A percentile compares a stretch with the other conserved stretches of the same genome.
phyloP scores from a whole-genome alignment of 2,113 vertebrate genomes.

The Epinephelus cyanopodus region DNA sequence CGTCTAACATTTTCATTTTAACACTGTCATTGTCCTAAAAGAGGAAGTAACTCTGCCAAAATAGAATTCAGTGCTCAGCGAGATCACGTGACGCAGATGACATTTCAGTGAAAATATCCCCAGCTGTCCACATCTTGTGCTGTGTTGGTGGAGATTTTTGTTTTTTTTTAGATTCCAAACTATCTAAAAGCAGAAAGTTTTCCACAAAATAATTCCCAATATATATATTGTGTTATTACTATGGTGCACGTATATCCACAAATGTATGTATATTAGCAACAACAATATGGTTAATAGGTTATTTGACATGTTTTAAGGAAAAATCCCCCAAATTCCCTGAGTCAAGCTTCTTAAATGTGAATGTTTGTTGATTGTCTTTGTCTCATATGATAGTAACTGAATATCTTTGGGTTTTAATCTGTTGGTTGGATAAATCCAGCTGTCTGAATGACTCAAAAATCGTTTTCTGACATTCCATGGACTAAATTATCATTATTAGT shows the following conservation, averaged over 20 bases:
- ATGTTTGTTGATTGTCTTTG: background rate
- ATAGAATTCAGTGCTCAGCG: conserved; percentile 56
- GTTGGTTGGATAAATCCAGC: background rate
- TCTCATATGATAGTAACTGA: background rate
- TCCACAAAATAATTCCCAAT: background rate
- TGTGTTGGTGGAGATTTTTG: background rate
- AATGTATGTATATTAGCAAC: background rate
- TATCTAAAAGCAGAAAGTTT: background rate
- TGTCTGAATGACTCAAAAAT: background rate
- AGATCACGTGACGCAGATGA: conserved; percentile 33
- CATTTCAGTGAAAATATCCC: conserved; percentile 59
- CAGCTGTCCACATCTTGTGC: conserved; percentile 14
- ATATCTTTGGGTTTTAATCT: background rate
- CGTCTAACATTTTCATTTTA: conserved; percentile 55
- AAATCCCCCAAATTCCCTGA: background rate
- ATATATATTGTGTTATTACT: background rate
- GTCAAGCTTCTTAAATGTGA: background rate
- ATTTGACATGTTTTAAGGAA: background rate
- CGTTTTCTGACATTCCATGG: background rate
- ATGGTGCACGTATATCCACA: background rate
- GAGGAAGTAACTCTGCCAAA: conserved; percentile 73
- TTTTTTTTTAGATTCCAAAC: background rate
- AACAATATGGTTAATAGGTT: background rate
- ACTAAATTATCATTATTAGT: background rate
- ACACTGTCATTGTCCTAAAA: conserved; percentile 64